phyloP scores from a whole-genome alignment of 2,113 vertebrate species.

The Ptilorrhoa leucosticta region DNA sequence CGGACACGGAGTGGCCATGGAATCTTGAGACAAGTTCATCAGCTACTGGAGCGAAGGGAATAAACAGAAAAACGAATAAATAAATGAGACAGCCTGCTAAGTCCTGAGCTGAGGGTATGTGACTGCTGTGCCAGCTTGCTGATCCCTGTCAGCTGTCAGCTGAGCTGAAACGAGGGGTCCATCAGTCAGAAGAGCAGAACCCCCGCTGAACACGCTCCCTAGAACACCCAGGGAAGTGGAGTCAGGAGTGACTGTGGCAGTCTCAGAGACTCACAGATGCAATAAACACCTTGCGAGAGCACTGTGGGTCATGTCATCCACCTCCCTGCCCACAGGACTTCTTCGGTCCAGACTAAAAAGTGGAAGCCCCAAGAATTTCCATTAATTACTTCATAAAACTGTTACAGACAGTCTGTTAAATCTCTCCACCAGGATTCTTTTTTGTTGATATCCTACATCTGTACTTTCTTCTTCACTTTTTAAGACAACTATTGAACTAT shows the following conservation, averaged over 20 bases:
- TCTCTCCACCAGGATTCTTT: background rate
- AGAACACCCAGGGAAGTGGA: background rate
- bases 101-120: background rate
- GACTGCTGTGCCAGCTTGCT: background rate
- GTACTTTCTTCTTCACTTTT: fast-evolving
- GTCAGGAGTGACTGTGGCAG: background rate
- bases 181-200: background rate
- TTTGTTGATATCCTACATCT: background rate
- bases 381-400: background rate
- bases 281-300: background rate
- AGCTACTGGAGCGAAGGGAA: background rate
- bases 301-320: background rate
- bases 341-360: background rate
- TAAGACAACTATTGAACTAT: background rate
- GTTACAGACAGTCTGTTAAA: background rate
- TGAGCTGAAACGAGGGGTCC: background rate
- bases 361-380: background rate
- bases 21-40: background rate
- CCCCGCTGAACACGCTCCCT: background rate
- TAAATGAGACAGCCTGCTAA: background rate
- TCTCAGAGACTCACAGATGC: background rate
- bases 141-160: background rate
- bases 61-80: background rate
- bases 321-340: background rate
- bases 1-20: background rate